These are phyloP conservation scores for Eulithis testata DNA, from an alignment of 2,888 invertebrate genomes.

Conservation along the genomic window DNA sequence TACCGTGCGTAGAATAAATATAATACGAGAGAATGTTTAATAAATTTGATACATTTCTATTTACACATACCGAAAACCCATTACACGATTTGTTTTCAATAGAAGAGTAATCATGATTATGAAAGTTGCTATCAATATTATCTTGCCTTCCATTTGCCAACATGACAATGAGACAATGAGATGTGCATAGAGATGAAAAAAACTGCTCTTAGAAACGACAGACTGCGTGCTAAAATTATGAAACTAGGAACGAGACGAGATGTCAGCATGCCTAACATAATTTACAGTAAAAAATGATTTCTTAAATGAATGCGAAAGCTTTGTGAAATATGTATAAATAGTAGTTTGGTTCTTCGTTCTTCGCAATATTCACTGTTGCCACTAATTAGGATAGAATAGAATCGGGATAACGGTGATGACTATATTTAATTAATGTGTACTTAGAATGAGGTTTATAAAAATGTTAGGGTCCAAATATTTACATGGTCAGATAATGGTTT, in stretches of 20 bases:
- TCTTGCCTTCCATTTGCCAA: slow-evolving; percentile 47
- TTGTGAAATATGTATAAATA: too few species aligned
- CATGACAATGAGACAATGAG: too few species aligned
- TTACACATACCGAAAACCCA: neutral
- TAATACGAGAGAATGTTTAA: neutral
- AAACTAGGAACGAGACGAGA: too few species aligned
- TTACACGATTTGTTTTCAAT: neutral
- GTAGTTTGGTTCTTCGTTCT: too few species aligned
- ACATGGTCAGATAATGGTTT: slow-evolving; percentile 36
- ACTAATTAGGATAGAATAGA: slow-evolving; percentile 42
- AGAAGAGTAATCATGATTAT: neutral
- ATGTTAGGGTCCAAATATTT: slow-evolving; percentile 38
- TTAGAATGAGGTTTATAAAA: slow-evolving; percentile 52
- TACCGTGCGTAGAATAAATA: slow-evolving; percentile 5
- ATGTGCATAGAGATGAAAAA: too few species aligned
- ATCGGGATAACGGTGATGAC: slow-evolving; percentile 64
- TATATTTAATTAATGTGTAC: slow-evolving; percentile 53
- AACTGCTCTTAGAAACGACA: too few species aligned
- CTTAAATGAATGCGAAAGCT: neutral
- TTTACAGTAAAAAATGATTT: neutral
- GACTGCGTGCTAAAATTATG: too few species aligned
- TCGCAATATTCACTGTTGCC: slow-evolving; percentile 21
- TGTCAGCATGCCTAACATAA: too few species aligned
- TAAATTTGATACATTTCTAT: neutral
- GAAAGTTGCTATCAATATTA: slow-evolving; percentile 22